A percentile compares a stretch with the other conserved stretches of the same genome.
Conservation (phyloP, 2,797 vertebrate genomes). For the Sphenopsis melanotis region DNA sequence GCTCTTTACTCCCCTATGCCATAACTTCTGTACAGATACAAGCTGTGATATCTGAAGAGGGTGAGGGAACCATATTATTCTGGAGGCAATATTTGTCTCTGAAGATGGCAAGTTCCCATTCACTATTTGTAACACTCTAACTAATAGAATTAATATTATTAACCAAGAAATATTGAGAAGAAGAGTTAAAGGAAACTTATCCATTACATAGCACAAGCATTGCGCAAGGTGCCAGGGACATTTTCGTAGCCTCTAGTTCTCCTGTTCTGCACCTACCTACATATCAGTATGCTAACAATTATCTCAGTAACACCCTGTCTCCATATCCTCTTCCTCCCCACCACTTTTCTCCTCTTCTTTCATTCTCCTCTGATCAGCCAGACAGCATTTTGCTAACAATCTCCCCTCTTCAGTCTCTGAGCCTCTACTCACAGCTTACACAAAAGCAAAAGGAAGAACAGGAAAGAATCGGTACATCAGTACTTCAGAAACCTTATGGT, state of each 20-base stretch:
- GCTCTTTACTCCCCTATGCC: not conserved
- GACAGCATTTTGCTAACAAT: not conserved
- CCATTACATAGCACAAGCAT: not conserved
- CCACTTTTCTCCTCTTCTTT: not conserved
- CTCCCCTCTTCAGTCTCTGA: not conserved
- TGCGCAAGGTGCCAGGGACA: not conserved
- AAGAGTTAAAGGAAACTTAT: not conserved
- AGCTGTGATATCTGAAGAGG: not conserved
- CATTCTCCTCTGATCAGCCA: not conserved
- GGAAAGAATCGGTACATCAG: not conserved
- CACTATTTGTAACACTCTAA: not conserved
- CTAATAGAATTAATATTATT: not conserved
- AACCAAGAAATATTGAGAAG: not conserved
- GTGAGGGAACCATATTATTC: not conserved
- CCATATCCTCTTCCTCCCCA: not conserved
- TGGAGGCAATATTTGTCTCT: not conserved
- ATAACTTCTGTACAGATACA: not conserved
- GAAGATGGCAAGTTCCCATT: not conserved
- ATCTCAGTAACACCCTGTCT: not conserved
- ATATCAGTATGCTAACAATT: not conserved
- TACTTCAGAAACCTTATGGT: not conserved
- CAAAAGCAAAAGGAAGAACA: not conserved
- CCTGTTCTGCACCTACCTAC: not conserved
- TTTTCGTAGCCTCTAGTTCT: not conserved
- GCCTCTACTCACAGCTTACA: not conserved